Conservation (phyloP, 2,797 vertebrate genomes). For the Sebastes taczanowskii region DNA sequence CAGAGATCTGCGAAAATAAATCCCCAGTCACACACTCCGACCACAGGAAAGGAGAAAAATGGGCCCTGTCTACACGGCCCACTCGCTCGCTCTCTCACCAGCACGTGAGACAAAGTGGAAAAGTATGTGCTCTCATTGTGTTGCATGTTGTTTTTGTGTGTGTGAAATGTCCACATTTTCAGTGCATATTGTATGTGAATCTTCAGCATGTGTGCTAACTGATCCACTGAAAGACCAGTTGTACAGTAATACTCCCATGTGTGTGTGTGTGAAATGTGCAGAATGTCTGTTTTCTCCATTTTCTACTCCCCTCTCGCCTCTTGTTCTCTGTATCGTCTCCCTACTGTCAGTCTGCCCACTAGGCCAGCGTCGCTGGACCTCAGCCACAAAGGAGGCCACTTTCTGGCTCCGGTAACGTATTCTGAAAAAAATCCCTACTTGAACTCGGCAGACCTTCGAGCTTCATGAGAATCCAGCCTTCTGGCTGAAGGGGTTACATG, state of each 20-base stretch:
- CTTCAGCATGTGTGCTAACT: not conserved
- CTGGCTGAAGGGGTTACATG: not conserved
- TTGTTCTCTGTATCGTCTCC: slow-evolving; percentile 62
- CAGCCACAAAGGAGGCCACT: slow-evolving; percentile 71
- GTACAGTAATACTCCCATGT: not conserved
- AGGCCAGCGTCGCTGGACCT: slow-evolving; percentile 69
- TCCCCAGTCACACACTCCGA: slow-evolving; percentile 69
- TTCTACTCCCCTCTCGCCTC: slow-evolving; percentile 38
- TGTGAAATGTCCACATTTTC: not conserved
- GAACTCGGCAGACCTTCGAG: slow-evolving; percentile 58
- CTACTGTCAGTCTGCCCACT: slow-evolving; percentile 76
- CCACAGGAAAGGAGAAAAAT: slow-evolving; percentile 72
- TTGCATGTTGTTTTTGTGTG: slow-evolving; percentile 29
- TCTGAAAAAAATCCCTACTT: slow-evolving; percentile 72
- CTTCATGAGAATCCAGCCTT: slow-evolving; percentile 27
- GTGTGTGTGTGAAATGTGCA: not conserved
- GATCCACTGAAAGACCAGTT: slow-evolving; percentile 19
- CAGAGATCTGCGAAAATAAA: slow-evolving; percentile 77
- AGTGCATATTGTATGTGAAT: not conserved
- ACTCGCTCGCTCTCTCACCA: slow-evolving; percentile 52
- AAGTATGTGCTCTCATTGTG: slow-evolving; percentile 57
- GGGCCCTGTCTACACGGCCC: slow-evolving; percentile 56
- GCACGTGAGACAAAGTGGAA: slow-evolving; percentile 68
- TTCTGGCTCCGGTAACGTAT: slow-evolving; percentile 59
- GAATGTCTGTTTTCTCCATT: slow-evolving; percentile 69